Evolutionary conservation across 2,888 invertebrate genomes (phyloP), one percentile per base, ranked within the genome.

Genomic region (Drosophila lutescens): DNA sequence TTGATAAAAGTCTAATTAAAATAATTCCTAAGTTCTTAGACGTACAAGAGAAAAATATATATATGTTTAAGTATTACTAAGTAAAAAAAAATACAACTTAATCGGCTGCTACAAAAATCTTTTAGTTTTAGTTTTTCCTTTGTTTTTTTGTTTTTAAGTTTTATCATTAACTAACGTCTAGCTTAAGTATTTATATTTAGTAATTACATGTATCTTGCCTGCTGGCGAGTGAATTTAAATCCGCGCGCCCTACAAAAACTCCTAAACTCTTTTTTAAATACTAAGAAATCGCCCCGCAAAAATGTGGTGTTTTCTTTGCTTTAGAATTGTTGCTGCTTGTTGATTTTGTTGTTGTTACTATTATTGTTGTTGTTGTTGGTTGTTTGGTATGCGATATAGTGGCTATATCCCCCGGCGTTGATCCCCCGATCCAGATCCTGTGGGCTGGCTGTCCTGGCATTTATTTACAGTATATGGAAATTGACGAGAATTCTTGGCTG

Each of bases 1-100:
- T 17, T 30, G 32, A 62, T 49, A 34, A 5, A 40, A 20, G 49
- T 49, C 49, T 49, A 53, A 30, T 40, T 38, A 20, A 8, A 40
- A 30, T 41, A 32, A 32, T 20, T 40, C 9, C 57, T 59, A 58
- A 17, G 26, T 10, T 51, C 23, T 7, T 30, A 13, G 51, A 4
- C 13, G 26, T 30, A 53, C 17, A 53, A 55, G 41, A 56, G 10
- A 26, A 15, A 38, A 56, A 55, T 54, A 17, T 26, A 40, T 36
- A 1, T 23, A 51, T 30, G 8, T 30, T 5, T 38, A 53, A 15
- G 13, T 58, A 20, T 30, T 23, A 23, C 47, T 46, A 49, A 3
- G 38, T 30, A 57, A 26, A 51, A 51, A 56, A 59, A 56, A 30
- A 5, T 41, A 32, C 38, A 65, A 65, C 66, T 47, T 38, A 65